A percentile compares a stretch with the other conserved stretches of the same genome.
phyloP scores from a whole-genome alignment of 2,888 invertebrate species.

The Zygaena filipendulae region DNA sequence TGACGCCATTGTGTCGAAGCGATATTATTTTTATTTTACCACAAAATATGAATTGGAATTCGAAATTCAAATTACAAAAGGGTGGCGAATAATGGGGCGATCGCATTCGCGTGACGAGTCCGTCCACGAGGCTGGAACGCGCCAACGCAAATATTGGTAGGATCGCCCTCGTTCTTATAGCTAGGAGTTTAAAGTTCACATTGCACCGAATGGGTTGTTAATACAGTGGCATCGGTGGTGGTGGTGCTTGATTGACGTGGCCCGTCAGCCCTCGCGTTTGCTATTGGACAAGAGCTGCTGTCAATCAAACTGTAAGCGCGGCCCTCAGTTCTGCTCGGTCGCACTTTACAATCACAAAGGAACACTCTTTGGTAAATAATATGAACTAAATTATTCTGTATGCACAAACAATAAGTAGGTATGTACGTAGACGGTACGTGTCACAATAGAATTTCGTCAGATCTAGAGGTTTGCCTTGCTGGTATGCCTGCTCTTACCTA shows the following conservation, averaged over 20 bases:
- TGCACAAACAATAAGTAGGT: too few species aligned
- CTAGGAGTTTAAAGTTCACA: too few species aligned
- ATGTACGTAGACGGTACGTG: too few species aligned
- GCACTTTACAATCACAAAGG: constrained; percentile 20
- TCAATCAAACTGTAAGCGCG: constrained; percentile 73
- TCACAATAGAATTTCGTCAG: too few species aligned
- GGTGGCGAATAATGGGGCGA: constrained; percentile 67
- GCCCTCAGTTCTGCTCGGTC: constrained; percentile 52
- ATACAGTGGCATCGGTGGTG: constrained; percentile 35
- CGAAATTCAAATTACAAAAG: constrained; percentile 68
- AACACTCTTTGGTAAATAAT: too few species aligned
- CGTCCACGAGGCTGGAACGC: constrained; percentile 22
- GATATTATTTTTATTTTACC: constrained; percentile 67
- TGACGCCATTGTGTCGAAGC: constrained; percentile 69
- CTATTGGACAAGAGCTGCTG: constrained; percentile 83
- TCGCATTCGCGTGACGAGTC: constrained; percentile 60
- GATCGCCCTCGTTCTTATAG: too few species aligned
- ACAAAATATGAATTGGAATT: constrained; percentile 68
- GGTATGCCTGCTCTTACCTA: too few species aligned
- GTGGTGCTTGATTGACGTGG: constrained; percentile 76
- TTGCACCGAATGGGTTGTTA: constrained; percentile 24
- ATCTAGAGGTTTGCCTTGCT: too few species aligned
- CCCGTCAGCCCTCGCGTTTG: constrained; percentile 80
- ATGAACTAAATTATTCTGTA: too few species aligned
- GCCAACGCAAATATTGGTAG: too few species aligned